phyloP scores from a whole-genome alignment of 2,797 vertebrate species.

The Centroberyx gerrardi region DNA sequence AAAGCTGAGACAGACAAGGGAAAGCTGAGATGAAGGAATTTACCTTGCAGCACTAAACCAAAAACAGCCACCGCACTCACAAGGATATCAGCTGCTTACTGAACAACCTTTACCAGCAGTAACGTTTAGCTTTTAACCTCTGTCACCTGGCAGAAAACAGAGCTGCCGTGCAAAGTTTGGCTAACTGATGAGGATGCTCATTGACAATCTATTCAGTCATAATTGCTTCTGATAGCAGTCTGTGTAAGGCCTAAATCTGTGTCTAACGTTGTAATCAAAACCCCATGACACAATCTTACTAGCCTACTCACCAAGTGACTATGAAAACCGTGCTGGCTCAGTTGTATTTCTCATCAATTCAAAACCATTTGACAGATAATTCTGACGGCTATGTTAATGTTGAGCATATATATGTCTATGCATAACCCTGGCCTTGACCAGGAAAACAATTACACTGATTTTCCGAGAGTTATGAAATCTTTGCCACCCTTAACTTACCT shows the following conservation, averaged over 20 bases:
- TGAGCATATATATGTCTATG: not conserved
- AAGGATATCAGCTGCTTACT: not conserved
- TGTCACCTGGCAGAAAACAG: not conserved
- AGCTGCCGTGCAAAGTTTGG: not conserved
- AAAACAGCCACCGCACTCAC: not conserved
- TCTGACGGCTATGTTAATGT: not conserved
- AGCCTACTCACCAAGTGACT: not conserved
- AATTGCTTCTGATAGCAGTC: not conserved
- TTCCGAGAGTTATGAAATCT: not conserved
- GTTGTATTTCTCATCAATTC: too few species aligned
- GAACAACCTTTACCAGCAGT: not conserved
- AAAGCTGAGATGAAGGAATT: not conserved
- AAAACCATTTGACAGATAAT: not conserved
- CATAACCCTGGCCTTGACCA: not conserved
- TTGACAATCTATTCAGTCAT: not conserved
- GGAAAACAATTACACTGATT: not conserved
- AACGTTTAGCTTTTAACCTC: not conserved
- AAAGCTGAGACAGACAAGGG: not conserved
- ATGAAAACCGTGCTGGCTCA: not conserved
- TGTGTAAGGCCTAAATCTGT: constrained; percentile 24
- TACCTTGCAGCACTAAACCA: not conserved
- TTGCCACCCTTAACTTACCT: constrained; percentile 92
- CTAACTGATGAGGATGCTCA: not conserved
- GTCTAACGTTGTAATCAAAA: constrained; percentile 60
- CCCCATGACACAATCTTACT: constrained; percentile 58